phyloP scores from a whole-genome alignment of 2,888 invertebrate species.

The Diogma glabrata region DNA sequence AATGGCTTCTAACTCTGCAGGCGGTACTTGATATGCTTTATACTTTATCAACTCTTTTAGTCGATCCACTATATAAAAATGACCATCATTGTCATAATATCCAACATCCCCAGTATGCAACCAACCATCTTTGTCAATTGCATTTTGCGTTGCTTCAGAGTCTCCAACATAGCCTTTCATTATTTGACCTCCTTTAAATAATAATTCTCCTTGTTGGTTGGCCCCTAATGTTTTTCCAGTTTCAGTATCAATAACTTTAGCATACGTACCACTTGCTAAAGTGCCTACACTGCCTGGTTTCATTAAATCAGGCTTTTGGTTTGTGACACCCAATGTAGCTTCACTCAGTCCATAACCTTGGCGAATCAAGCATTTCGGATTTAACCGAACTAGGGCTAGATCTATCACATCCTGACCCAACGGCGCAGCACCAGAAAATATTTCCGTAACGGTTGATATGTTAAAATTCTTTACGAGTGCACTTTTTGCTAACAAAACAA shows the following conservation, averaged over 20 bases:
- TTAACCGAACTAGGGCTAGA: conserved; percentile 35
- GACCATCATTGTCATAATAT: conserved; percentile 64
- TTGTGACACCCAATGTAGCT: conserved; percentile 47
- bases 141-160: conserved; percentile 47
- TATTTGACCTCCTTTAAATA: conserved; percentile 66
- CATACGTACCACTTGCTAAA: conserved; percentile 50
- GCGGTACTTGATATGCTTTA: conserved; percentile 77
- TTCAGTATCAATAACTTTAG: conserved; percentile 52
- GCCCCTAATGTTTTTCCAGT: conserved; percentile 45
- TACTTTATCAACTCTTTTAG: conserved; percentile 86
- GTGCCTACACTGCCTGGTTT: conserved; percentile 56
- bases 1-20: conserved; percentile 76
- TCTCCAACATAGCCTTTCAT: conserved; percentile 80
- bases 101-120: conserved; percentile 71
- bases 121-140: conserved; percentile 63
- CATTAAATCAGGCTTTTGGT: conserved; percentile 30
- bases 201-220: conserved; percentile 66
- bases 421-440: conserved; percentile 75
- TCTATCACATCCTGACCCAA: conserved; percentile 58
- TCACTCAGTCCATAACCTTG: conserved; percentile 78
- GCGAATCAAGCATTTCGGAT: conserved; percentile 41
- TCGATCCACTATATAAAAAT: conserved; percentile 72
- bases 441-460: conserved; percentile 53
- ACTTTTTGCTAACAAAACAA: conserved; percentile 72
- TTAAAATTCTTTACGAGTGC: conserved; percentile 66